Evolutionary conservation across 2,888 invertebrate species (phyloP).

Genomic region (Rhabditoides inermis): DNA sequence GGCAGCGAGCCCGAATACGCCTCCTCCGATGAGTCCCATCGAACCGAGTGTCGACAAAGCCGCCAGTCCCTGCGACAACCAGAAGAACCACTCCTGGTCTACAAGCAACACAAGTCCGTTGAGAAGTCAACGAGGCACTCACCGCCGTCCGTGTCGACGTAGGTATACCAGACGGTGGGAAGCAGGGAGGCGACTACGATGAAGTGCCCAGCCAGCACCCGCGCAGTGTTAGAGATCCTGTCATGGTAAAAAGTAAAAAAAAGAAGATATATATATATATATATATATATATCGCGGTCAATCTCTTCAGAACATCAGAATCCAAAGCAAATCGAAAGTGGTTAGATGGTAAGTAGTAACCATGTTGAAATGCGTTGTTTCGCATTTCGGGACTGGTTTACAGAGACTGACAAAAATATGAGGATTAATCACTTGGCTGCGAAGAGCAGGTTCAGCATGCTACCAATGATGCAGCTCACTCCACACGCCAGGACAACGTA

Average conservation of each 20-base stretch:
- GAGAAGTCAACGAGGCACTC: background rate
- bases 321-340: too few relatives aligned
- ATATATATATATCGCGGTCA: too few relatives aligned
- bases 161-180: slow-evolving; percentile 24
- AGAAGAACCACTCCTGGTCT: slow-evolving; percentile 27
- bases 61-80: slow-evolving; percentile 19
- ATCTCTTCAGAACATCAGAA: too few relatives aligned
- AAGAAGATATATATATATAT: too few relatives aligned
- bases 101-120: background rate
- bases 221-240: slow-evolving; percentile 22
- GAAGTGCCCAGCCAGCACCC: slow-evolving; percentile 30
- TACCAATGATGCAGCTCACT: slow-evolving; percentile 25
- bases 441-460: slow-evolving; percentile 26
- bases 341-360: too few relatives aligned
- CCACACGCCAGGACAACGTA: slow-evolving; percentile 26
- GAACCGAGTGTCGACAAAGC: slow-evolving; percentile 27
- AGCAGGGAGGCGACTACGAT: slow-evolving; percentile 27
- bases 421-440: too few relatives aligned
- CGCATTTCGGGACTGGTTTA: too few relatives aligned
- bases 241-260: background rate
- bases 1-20: slow-evolving; percentile 24
- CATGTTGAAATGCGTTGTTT: too few relatives aligned
- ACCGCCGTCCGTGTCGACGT: slow-evolving; percentile 25
- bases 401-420: too few relatives aligned
- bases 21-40: slow-evolving; percentile 31